A percentile compares a stretch with the other conserved stretches of the same genome.
These are phyloP conservation scores for Wiebesia pumilae DNA, from an alignment of 1,140 invertebrate genomes.

Conservation along the genomic window DNA sequence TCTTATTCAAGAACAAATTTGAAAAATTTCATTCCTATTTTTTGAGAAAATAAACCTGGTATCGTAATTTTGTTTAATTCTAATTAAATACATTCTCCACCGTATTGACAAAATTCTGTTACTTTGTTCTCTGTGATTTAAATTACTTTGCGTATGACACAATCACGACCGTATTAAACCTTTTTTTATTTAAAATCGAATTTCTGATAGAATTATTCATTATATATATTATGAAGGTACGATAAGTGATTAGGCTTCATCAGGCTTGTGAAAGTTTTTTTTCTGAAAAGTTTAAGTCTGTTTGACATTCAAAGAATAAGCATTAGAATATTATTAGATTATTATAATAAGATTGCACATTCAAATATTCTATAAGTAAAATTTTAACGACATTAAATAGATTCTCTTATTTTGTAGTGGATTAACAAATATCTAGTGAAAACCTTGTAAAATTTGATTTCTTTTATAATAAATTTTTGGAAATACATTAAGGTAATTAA, in stretches of 20 bases:
- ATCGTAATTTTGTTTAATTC: neutral
- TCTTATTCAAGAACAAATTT: constrained; percentile 18
- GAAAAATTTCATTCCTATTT: constrained; percentile 9
- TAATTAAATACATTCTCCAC: constrained; percentile 29
- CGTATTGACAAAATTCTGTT: neutral
- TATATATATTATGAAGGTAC: neutral
- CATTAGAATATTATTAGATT: neutral
- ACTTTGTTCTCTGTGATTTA: constrained; percentile 11
- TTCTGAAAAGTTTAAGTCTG: too few species aligned
- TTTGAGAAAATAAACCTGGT: neutral
- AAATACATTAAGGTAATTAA: neutral
- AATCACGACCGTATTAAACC: neutral
- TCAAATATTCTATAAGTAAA: neutral
- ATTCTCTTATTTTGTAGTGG: neutral
- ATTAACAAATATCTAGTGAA: neutral
- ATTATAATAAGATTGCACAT: neutral
- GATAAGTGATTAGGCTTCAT: too few species aligned
- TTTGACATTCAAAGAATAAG: too few species aligned
- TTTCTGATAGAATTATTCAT: too few species aligned
- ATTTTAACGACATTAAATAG: neutral
- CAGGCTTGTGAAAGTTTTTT: too few species aligned
- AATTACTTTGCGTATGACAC: neutral
- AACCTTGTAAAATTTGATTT: neutral
- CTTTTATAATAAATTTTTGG: neutral
- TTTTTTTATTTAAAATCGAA: too few species aligned